A percentile compares a stretch with the other conserved stretches of the same genome.
Conservation (phyloP, 1,140 invertebrate species). For the Scaptomyza graminum region DNA sequence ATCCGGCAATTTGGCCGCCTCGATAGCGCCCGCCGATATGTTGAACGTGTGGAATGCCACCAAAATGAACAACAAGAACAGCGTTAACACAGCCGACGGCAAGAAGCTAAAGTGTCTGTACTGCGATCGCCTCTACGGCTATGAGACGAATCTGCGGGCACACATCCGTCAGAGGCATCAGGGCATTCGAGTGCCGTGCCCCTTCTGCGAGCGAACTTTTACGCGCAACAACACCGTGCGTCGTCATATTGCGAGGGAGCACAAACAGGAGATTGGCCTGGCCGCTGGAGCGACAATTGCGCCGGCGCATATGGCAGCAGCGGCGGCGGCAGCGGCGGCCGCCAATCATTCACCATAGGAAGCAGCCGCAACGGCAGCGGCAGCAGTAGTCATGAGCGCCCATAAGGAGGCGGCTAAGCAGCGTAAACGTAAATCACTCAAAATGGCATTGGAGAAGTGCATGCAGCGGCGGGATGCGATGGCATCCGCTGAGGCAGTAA, state of each 20-base stretch:
- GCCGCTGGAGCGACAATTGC: constrained; percentile 85
- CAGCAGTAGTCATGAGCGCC: constrained; percentile 83
- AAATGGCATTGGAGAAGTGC: constrained; percentile 83
- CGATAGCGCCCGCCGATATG: constrained; percentile 83
- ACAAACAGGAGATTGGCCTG: constrained; percentile 90
- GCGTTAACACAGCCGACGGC: constrained; percentile 83
- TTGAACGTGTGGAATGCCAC: constrained; percentile 83
- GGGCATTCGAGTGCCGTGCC: constrained; percentile 94
- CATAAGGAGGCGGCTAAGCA: constrained; percentile 80
- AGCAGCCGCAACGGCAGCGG: constrained; percentile 82
- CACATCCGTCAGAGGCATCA: constrained; percentile 95
- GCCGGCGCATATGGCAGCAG: constrained; percentile 81
- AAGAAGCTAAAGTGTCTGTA: constrained; percentile 96
- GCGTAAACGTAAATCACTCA: constrained; percentile 83
- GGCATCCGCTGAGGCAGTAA: constrained; percentile 43
- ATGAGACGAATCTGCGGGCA: constrained; percentile 95
- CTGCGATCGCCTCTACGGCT: constrained; percentile 95
- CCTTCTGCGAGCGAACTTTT: constrained; percentile 94
- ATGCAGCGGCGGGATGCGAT: constrained; percentile 80
- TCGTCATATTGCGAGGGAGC: constrained; percentile 93
- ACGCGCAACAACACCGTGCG: constrained; percentile 95
- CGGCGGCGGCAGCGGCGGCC: constrained; percentile 72
- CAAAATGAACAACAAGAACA: constrained; percentile 84
- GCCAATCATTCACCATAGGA: constrained; percentile 86
- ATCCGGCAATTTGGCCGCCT: constrained; percentile 73